Evolutionary conservation across 2,888 invertebrate species (phyloP), one percentile per base, ranked within the genome.

Genomic region (Coleophora deauratella): DNA sequence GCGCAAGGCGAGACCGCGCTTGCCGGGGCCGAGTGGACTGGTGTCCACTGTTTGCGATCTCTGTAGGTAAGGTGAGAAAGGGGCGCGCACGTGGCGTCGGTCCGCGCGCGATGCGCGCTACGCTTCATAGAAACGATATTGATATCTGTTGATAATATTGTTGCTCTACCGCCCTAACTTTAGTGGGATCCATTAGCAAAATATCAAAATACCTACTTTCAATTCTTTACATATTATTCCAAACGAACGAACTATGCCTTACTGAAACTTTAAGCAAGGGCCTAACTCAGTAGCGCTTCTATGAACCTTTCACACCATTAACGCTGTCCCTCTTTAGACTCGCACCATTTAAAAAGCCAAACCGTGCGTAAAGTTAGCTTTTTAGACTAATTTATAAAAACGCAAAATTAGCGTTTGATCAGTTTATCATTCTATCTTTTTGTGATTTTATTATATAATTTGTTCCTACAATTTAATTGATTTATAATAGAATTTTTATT

Each of bases 381-480:
- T 44, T 67, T 71, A 73, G 71, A 72, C 63, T 72, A 72, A 72
- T 70, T 76, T 68, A 72, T 71, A 59, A 62, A 61, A 58, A 48
- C 58, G 70, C 82, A 80, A 80, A 59, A 76, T 73, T 76, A 64
- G 77, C 79, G 80, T 71, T 71, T 67, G 58, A 74, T 71, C 72
- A 69, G 66, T 72, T 78, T 73, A 75, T 68, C 10, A 75, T 72
- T 75, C 70, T 76, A 80, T 64, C 63, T 69, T 64, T 72, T 76
- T 80, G 81, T 84, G 84, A 84, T 82, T 80, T 41, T 33, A 41
- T 41, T 75, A 69, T 77, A 72, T 80, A 75, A 74, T 78, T 74
- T 80, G 84, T 85, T 85, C 84, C 84, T 85, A 84, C 81, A 74
- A 74, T 82, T 21, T 67, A 79, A 67, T 66, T 71, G 72, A 62